Evolutionary conservation across 2,797 vertebrate species (phyloP).

Genomic region (Argya squamiceps): DNA sequence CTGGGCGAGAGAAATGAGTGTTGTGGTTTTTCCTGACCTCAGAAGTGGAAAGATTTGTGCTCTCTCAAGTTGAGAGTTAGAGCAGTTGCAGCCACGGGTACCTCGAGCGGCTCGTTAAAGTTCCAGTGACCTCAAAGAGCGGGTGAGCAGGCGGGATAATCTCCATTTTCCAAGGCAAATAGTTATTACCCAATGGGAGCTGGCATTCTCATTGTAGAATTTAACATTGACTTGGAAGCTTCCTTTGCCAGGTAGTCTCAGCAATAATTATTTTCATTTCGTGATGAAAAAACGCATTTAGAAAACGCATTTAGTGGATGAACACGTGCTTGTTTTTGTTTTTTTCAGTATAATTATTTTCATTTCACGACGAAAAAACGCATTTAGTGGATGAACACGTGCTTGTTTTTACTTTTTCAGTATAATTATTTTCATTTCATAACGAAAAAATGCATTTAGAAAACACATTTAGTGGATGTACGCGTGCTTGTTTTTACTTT

Average conservation of each 20-base stretch:
- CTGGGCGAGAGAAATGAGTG: background rate
- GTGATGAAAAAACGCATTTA: accelerated
- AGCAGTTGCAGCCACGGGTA: background rate
- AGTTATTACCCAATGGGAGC: background rate
- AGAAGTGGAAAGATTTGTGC: constrained; percentile 6
- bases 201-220: background rate
- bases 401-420: no score
- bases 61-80: background rate
- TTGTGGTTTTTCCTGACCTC: constrained; percentile 39
- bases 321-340: background rate
- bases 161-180: background rate
- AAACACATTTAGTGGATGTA: no score
- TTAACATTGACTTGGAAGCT: background rate
- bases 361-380: no score
- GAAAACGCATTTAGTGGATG: accelerated
- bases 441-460: no score
- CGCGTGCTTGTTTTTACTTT: no score
- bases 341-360: no score
- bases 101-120: background rate
- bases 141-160: background rate
- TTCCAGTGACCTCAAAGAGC: background rate
- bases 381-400: no score
- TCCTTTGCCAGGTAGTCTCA: background rate
- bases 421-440: no score
- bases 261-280: background rate